Evolutionary conservation across 2,113 vertebrate genomes (phyloP), one percentile per base, ranked within the genome.

Genomic region (Limnothrissa miodon): DNA sequence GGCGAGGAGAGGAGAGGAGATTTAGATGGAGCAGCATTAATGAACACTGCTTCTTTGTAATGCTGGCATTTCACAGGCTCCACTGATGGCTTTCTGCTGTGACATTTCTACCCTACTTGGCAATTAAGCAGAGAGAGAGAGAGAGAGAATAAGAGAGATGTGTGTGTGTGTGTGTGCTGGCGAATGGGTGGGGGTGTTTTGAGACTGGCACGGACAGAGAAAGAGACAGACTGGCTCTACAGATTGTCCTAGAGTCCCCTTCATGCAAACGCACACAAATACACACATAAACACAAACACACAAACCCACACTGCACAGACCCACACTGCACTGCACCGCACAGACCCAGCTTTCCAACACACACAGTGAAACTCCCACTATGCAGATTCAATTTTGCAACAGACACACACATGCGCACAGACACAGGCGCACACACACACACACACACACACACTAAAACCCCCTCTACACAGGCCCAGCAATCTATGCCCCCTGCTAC

Each of bases 41-140:
- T 23, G 29, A 44, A 25, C n/a, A 39, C 36, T 36, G 21, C 70
- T 78, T 45, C 48, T 45, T 46, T 70, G 51, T 59, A 82, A 39
- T 36, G 9, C 4, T 79, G 59, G 45, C 80, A 81, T 25, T 45
- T 45, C 78, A 59, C 29, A 48, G 25, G 17, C 29, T 33, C 17
- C 79, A 44, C 23, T 56, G 29, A 42, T 46, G 80, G 53, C 29
- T 36, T 79, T 48, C 39, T 56, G 21, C 39, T 17, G 79, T 81
- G 79, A 21, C 17, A 17, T 42, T 42, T 84, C 7, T 81, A 78
- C 10, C 45, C 23, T 83, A 81, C 53, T 85, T 87, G 78, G 83
- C 51, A 85, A 85, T 85, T 83, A 85, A 82, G 39, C n/a, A 29
- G 25, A 74, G 29, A 1, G 66, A 74, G 25, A 29, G 23, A 62